Evolutionary conservation across 1,140 invertebrate species (phyloP).

Genomic region (Micrasema longulum): DNA sequence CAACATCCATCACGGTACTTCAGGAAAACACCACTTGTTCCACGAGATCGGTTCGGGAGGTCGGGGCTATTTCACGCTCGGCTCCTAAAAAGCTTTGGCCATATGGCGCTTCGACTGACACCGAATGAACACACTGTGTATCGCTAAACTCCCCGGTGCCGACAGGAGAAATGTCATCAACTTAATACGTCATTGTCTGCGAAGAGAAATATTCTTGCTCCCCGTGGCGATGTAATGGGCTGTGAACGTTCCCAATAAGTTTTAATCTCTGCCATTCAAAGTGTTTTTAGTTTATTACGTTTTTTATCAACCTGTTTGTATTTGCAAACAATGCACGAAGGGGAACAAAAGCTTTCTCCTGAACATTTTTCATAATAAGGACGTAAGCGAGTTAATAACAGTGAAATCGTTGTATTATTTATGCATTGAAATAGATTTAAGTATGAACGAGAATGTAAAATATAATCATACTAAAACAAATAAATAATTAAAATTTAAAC

Average conservation of each 20-base stretch:
- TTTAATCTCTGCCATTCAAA: slow-evolving; percentile 32
- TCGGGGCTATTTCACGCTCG: slow-evolving; percentile 44
- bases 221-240: slow-evolving; percentile 42
- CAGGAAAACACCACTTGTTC: slow-evolving; percentile 36
- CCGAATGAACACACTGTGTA: no score
- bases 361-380: no score
- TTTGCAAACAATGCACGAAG: slow-evolving; percentile 18
- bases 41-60: slow-evolving; percentile 26
- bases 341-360: background rate
- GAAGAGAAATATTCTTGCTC: slow-evolving; percentile 15
- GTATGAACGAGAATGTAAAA: no score
- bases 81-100: slow-evolving; percentile 38
- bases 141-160: background rate
- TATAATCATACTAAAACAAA: no score
- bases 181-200: slow-evolving; percentile 39
- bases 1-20: slow-evolving; percentile 43
- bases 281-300: slow-evolving; percentile 33
- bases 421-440: no score
- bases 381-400: no score
- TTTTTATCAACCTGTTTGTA: slow-evolving; percentile 36
- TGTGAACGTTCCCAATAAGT: slow-evolving; percentile 32
- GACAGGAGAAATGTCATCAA: slow-evolving; percentile 42
- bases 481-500: no score
- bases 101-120: slow-evolving; percentile 33
- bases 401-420: no score